Evolutionary conservation across 2,888 invertebrate species (phyloP).

Genomic region (Trichogramma dendrolimi): DNA sequence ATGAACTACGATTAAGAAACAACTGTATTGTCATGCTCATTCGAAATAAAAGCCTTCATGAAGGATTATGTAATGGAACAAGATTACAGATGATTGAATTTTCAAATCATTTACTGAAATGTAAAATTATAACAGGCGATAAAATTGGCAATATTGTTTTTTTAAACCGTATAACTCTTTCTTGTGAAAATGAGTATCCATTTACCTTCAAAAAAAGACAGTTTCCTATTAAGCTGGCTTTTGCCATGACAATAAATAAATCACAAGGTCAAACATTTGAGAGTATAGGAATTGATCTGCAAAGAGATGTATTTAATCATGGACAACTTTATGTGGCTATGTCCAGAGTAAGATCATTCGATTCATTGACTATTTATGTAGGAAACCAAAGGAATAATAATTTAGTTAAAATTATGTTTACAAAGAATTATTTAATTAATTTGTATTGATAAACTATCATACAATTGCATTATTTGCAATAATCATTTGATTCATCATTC

Average conservation of each 20-base stretch:
- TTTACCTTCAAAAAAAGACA: conserved; percentile 4
- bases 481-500: too few relatives aligned
- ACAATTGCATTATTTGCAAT: too few relatives aligned
- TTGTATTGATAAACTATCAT: too few relatives aligned
- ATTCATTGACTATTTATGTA: too few relatives aligned
- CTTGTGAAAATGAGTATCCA: conserved; percentile 14
- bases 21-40: conserved; percentile 17
- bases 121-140: conserved; percentile 29
- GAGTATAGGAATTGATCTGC: conserved; percentile 24
- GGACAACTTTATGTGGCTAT: conserved; percentile 22
- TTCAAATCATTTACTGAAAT: conserved; percentile 22
- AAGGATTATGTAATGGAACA: conserved; percentile 20
- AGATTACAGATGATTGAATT: conserved; percentile 28
- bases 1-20: conserved; percentile 12
- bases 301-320: conserved; percentile 27
- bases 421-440: too few relatives aligned
- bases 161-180: conserved; percentile 7
- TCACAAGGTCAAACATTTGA: conserved; percentile 23
- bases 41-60: conserved; percentile 11
- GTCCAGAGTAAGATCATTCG: conserved; percentile 7
- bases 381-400: too few relatives aligned
- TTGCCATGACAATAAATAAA: conserved; percentile 8
- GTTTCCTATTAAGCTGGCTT: conserved; percentile 9
- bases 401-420: too few relatives aligned
- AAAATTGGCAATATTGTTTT: conserved; percentile 19